Evolutionary conservation across 2,797 vertebrate genomes (phyloP), one percentile per base, ranked within the genome.

Genomic region (Margarornis squamiger): DNA sequence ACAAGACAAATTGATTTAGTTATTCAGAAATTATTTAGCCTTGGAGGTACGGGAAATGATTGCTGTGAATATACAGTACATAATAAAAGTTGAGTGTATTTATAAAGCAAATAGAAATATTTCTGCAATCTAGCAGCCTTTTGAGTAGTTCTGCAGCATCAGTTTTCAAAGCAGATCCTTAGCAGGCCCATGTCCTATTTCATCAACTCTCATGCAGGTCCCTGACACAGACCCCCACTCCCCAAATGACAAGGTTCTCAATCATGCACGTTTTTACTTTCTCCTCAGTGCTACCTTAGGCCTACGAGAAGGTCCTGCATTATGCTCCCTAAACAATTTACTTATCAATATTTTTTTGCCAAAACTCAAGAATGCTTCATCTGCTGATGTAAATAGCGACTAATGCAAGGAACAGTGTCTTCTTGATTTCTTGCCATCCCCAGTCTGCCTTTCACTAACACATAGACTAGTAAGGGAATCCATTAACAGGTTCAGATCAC

Each of bases 1-100:
- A 81, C 91, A 84, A 91, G 83, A 94, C 87, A 96, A 96, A 94
- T 83, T 91, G 87, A 95, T 93, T 88, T 73, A 93, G 76, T 79
- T 92, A 81, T 91, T 92, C 88, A 93, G 90, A 93, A 96, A 94
- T 90, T 92, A 94, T 91, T 94, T 90, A 76, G 87, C 82, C 89
- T 95, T 3, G 7, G 87, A 96, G 91, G 76, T 92, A 93, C 36
- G 72, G 79, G 70, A 93, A 92, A 81, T 43, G 66, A 94, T 88
- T 92, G 73, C 91, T 92, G 77, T 52, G 92, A 94, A 95, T 48
- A 51, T 38, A 88, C 39, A 93, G 85, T 54, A 86, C 20, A 67
- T 78, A 86, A 80, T 81, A 88, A 62, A 92, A 94, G 70, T 92
- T 96, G 76, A 88, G 62, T 15, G 30, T 58, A 82, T 92, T 97